phyloP scores from a whole-genome alignment of 2,888 invertebrate genomes.

The Melitaea athalia region DNA sequence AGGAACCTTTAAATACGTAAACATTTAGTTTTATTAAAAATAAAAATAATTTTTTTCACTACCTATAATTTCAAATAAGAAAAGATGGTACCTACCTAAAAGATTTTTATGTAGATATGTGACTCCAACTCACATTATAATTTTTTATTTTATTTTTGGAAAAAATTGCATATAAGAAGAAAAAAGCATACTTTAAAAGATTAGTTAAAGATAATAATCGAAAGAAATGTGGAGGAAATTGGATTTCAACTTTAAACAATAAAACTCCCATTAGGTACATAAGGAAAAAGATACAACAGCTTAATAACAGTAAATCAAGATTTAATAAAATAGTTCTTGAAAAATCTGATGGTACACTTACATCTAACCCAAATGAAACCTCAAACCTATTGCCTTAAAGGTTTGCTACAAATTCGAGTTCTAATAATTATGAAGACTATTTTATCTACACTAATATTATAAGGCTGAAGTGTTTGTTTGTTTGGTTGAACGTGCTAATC shows the following conservation, averaged over 20 bases:
- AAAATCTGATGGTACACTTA: conserved; percentile 17
- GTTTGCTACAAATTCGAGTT: conserved; percentile 30
- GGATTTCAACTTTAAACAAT: conserved; percentile 26
- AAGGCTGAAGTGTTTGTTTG: too few relatives aligned
- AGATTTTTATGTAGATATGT: too few relatives aligned
- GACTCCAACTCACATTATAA: conserved; percentile 15
- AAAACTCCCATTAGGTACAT: conserved; percentile 21
- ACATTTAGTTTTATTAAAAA: too few relatives aligned
- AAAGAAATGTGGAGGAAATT: conserved; percentile 21
- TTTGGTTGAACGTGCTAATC: too few relatives aligned
- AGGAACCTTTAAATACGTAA: too few relatives aligned
- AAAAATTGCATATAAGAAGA: conserved; percentile 27
- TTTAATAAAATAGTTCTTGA: neutral
- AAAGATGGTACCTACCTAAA: too few relatives aligned
- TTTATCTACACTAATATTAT: too few relatives aligned
- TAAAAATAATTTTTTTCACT: too few relatives aligned
- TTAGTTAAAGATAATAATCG: conserved; percentile 24
- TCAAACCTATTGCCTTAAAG: conserved; percentile 21
- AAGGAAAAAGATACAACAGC: conserved; percentile 25
- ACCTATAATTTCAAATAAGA: too few relatives aligned
- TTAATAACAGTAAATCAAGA: neutral
- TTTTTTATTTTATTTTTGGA: too few relatives aligned
- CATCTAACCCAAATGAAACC: neutral
- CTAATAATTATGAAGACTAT: conserved; percentile 30
- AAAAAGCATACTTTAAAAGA: conserved; percentile 17